These are phyloP conservation scores for Orchestes rusci DNA, from an alignment of 2,888 invertebrate genomes.

Conservation along the genomic window DNA sequence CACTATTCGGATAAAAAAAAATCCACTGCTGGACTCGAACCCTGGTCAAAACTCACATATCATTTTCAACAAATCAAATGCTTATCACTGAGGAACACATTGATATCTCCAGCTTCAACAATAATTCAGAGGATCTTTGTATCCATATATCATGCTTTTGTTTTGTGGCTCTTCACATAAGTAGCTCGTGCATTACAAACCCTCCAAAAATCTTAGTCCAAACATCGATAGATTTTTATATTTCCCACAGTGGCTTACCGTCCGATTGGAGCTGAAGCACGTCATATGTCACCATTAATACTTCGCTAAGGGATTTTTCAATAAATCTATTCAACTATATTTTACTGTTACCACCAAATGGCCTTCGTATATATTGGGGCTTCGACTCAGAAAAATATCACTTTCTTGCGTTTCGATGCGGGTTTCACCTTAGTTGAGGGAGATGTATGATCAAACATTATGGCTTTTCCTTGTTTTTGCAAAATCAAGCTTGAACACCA, in stretches of 20 bases:
- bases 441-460: conserved; percentile 14
- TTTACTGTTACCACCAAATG: conserved; percentile 32
- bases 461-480: conserved; percentile 14
- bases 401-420: conserved; percentile 18
- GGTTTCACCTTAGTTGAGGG: conserved; percentile 12
- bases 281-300: conserved; percentile 35
- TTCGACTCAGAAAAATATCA: conserved; percentile 22
- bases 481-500: no score
- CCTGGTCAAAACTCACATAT: no score
- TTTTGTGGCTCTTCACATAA: no score
- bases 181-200: no score
- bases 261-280: conserved; percentile 26
- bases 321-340: conserved; percentile 34
- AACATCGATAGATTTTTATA: conserved; percentile 29
- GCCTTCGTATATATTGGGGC: conserved; percentile 30
- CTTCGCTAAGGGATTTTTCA: conserved; percentile 32
- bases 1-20: no score
- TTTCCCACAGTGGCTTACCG: conserved; percentile 25
- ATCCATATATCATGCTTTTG: no score
- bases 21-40: no score
- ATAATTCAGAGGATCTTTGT: no score
- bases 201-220: conserved; percentile 19
- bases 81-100: no score
- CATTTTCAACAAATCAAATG: no score
- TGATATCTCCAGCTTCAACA: no score